phyloP scores from a whole-genome alignment of 1,140 invertebrate genomes.

The Lordiphosa collinella region DNA sequence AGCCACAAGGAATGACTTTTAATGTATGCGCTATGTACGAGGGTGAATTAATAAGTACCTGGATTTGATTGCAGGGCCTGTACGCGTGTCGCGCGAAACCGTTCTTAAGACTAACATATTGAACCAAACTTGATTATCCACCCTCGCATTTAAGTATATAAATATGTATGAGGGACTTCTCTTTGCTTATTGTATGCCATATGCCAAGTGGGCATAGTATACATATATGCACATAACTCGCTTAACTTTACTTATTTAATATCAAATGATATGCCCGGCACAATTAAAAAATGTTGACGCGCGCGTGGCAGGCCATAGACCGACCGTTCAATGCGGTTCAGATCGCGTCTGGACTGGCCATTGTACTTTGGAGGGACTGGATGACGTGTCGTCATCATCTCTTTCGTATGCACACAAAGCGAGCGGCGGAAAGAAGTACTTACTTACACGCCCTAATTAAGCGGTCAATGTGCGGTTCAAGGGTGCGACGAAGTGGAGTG shows the following conservation, averaged over 20 bases:
- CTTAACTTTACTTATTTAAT: slow-evolving; percentile 48
- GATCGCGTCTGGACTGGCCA: slow-evolving; percentile 31
- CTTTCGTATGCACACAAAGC: slow-evolving; percentile 23
- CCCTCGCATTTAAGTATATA: background rate
- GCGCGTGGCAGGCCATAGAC: slow-evolving; percentile 51
- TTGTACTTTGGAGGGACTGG: slow-evolving; percentile 34
- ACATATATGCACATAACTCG: no score
- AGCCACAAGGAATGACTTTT: slow-evolving; percentile 15
- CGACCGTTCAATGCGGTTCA: slow-evolving; percentile 29
- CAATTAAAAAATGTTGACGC: slow-evolving; percentile 63
- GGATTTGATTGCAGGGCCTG: no score
- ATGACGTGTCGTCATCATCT: slow-evolving; percentile 9
- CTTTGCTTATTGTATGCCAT: background rate
- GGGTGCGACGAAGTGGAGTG: slow-evolving; percentile 32
- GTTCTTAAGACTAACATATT: no score
- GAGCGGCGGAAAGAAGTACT: slow-evolving; percentile 43
- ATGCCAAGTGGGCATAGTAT: no score
- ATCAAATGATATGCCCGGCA: slow-evolving; percentile 64
- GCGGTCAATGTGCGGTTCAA: slow-evolving; percentile 61
- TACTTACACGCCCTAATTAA: slow-evolving; percentile 65
- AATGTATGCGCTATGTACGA: background rate
- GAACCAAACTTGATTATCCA: no score
- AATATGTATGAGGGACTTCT: slow-evolving; percentile 1
- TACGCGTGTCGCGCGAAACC: no score
- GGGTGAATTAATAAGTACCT: background rate